A percentile compares a stretch with the other conserved stretches of the same genome.
These are phyloP conservation scores for Nyctalus aviator DNA, from an alignment of 2,797 vertebrate species.

Conservation along the genomic window DNA sequence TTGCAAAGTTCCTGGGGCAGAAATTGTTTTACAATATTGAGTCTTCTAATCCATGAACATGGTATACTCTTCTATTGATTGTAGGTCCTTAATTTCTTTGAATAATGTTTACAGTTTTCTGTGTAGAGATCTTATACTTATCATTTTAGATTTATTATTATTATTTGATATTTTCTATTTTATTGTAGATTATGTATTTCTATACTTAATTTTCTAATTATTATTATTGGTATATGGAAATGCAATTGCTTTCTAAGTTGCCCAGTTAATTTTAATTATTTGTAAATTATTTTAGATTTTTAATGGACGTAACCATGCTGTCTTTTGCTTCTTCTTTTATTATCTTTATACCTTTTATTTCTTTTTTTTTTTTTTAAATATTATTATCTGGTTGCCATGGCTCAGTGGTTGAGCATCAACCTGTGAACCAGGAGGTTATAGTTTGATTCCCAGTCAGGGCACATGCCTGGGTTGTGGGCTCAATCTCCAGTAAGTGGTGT, in stretches of 20 bases:
- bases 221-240: background rate
- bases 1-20: background rate
- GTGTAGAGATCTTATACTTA: background rate
- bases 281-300: background rate
- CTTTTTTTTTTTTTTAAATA: slow-evolving; percentile 25
- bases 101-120: slow-evolving; percentile 27
- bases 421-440: no score
- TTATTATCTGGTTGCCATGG: no score
- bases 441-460: no score
- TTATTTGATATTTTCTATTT: background rate
- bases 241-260: background rate
- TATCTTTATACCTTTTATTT: background rate
- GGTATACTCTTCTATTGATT: background rate
- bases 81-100: slow-evolving; percentile 6
- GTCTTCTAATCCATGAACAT: background rate
- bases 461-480: no score
- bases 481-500: no score
- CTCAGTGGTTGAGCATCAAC: no score
- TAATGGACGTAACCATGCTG: background rate
- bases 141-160: slow-evolving; percentile 44
- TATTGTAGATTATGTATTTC: slow-evolving; percentile 13
- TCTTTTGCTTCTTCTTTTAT: background rate
- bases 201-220: background rate
- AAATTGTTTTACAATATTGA: background rate
- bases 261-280: slow-evolving; percentile 19